A percentile compares a stretch with the other conserved stretches of the same genome.
These are phyloP conservation scores for Tiliacea aurago DNA, from an alignment of 2,888 invertebrate species.

Conservation along the genomic window DNA sequence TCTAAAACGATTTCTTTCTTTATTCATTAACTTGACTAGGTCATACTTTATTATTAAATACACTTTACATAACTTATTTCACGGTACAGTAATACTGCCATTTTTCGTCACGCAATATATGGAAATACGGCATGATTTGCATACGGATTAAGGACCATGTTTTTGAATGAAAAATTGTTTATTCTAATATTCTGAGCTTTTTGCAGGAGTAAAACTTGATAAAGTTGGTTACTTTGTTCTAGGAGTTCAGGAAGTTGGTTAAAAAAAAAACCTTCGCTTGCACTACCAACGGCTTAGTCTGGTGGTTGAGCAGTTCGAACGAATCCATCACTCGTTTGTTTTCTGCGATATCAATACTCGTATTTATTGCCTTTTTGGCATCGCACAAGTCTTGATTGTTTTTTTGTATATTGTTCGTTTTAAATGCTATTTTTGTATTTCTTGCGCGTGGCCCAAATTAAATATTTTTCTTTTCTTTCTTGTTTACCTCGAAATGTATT, in stretches of 20 bases:
- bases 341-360: not conserved
- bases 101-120: slow-evolving; percentile 40
- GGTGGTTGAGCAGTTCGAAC: not conserved
- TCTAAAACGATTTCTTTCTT: not conserved
- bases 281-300: not conserved
- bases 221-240: not conserved
- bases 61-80: slow-evolving; percentile 36
- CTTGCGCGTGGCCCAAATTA: no score
- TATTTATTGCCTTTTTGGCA: no score
- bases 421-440: no score
- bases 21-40: slow-evolving; percentile 24
- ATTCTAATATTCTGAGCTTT: not conserved
- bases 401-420: no score
- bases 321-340: not conserved
- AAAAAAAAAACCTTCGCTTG: no score
- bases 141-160: slow-evolving; percentile 7
- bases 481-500: no score
- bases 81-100: slow-evolving; percentile 16
- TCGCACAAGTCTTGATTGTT: no score
- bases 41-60: slow-evolving; percentile 35
- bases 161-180: not conserved
- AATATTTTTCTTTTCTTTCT: no score
- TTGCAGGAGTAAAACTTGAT: not conserved
- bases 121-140: slow-evolving; percentile 35
- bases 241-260: not conserved